These are phyloP conservation scores for Sphaeramia orbicularis DNA, from an alignment of 2,797 vertebrate genomes.

Conservation along the genomic window DNA sequence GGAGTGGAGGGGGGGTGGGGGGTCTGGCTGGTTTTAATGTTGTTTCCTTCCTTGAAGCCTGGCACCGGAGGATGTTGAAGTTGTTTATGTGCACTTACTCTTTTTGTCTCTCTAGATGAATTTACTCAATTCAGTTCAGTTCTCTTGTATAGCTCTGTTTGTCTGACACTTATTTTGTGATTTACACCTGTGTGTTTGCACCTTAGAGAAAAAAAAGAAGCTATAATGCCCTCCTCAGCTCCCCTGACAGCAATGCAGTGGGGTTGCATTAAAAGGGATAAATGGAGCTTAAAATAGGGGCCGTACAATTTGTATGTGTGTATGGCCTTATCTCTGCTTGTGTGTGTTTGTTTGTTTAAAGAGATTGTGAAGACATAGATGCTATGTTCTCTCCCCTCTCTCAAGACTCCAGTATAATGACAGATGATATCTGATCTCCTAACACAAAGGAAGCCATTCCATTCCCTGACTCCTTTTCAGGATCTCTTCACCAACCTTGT, in stretches of 20 bases:
- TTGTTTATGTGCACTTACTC: slow-evolving; percentile 43
- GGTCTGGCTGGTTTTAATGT: slow-evolving; percentile 58
- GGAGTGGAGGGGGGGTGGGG: slow-evolving; percentile 3
- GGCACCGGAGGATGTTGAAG: slow-evolving; percentile 52
- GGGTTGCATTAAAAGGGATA: slow-evolving; percentile 64
- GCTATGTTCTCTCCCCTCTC: slow-evolving; percentile 12
- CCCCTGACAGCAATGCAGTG: slow-evolving; percentile 55
- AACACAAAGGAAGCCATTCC: slow-evolving; percentile 15
- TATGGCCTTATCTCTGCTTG: background rate
- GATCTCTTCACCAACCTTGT: background rate
- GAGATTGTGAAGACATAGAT: slow-evolving; percentile 20
- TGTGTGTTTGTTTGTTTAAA: too few species aligned
- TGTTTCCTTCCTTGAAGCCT: slow-evolving; percentile 57
- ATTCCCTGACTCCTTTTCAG: background rate
- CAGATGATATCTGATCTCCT: slow-evolving; percentile 29
- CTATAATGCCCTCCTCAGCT: slow-evolving; percentile 61
- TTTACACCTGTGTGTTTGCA: slow-evolving; percentile 61
- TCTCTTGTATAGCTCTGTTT: slow-evolving; percentile 68
- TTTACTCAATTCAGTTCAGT: slow-evolving; percentile 56
- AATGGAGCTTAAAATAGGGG: slow-evolving; percentile 56
- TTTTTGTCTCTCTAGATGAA: slow-evolving; percentile 56
- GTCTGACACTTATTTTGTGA: slow-evolving; percentile 44
- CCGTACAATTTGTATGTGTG: slow-evolving; percentile 17
- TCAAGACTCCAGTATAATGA: slow-evolving; percentile 15
- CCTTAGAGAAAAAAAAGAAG: slow-evolving; percentile 64